Evolutionary conservation across 1,140 invertebrate genomes (phyloP), one percentile per base, ranked within the genome.

Genomic region (Plutomurus gul): DNA sequence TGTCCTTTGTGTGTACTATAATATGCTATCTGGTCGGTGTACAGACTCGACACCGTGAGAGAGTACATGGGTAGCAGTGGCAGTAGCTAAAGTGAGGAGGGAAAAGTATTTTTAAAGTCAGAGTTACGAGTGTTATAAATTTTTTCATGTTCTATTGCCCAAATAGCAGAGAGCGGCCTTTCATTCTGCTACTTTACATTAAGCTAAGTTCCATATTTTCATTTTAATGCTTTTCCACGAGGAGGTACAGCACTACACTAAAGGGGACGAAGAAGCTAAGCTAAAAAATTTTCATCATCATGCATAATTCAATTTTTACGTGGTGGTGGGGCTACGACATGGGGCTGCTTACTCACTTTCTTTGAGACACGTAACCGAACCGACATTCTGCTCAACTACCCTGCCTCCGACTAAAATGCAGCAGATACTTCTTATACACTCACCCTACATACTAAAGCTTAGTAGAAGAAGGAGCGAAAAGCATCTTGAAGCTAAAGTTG

Each of bases 241-340:
- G 56, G 56, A 25, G n/a, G n/a, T n/a, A n/a, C n/a, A n/a, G n/a
- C n/a, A n/a, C n/a, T n/a, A n/a, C n/a, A n/a, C n/a, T n/a, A n/a
- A 65, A 65, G 56, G 56, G 39, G 56, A 30, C 25, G n/a, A 20
- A 16, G 20, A 18, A 25, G 27, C 43, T 74, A 7, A 30, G 46
- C 72, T 74, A 47, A 74, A 47, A 74, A 33, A 47, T 49, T 74
- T 74, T 47, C 72, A 74, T 74, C 72, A 74, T 74, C 72, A 74
- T 74, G 43, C 72, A 74, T 74, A 74, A 74, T 74, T 74, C 72
- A 74, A 74, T 74, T 74, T 70, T 74, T 72, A 39, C 39, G 36
- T 46, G 70, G 70, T 16, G n/a, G 30, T 65, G 25, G 39, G 39
- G 39, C 2, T 43, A 43, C 39, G 27, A 65, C 25, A 25, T 25